A percentile compares a stretch with the other conserved stretches of the same genome.
These are phyloP conservation scores for Ecliptopera silaceata DNA, from an alignment of 2,888 invertebrate genomes.

Conservation along the genomic window DNA sequence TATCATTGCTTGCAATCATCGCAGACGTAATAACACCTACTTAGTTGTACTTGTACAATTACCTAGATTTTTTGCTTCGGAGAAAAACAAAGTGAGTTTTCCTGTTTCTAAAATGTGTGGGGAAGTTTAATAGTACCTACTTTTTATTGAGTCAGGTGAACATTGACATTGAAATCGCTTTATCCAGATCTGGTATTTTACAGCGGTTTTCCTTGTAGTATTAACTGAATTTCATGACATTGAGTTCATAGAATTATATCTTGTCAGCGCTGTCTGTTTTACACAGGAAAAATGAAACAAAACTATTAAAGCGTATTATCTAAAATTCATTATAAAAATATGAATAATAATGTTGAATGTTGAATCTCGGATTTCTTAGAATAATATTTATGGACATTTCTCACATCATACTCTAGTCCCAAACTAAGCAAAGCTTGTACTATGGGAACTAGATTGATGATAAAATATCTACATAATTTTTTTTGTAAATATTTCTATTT, in stretches of 20 bases:
- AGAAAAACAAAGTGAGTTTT: conserved; percentile 34
- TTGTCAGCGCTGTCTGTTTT: neutral
- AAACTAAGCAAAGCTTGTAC: too few relatives aligned
- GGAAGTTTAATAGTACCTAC: conserved; percentile 26
- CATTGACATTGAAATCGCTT: neutral
- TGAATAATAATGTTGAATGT: too few relatives aligned
- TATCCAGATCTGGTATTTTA: conserved; percentile 6
- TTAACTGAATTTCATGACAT: conserved; percentile 11
- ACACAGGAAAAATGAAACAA: neutral
- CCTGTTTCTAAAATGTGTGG: conserved; percentile 43
- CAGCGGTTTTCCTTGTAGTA: conserved; percentile 19
- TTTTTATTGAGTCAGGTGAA: conserved; percentile 15
- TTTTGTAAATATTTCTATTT: too few relatives aligned
- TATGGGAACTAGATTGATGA: too few relatives aligned
- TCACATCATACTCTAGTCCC: too few relatives aligned
- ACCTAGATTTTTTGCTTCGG: conserved; percentile 24
- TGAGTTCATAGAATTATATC: neutral
- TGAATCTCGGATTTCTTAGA: too few relatives aligned
- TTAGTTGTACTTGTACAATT: neutral
- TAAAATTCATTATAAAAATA: too few relatives aligned
- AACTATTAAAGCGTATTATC: too few relatives aligned
- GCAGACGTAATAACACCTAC: conserved; percentile 12
- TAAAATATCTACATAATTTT: too few relatives aligned
- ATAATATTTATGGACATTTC: too few relatives aligned
- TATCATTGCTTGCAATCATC: conserved; percentile 1